Evolutionary conservation across 2,797 vertebrate species (phyloP), one percentile per base, ranked within the genome.

Genomic region (Fundulus diaphanus): DNA sequence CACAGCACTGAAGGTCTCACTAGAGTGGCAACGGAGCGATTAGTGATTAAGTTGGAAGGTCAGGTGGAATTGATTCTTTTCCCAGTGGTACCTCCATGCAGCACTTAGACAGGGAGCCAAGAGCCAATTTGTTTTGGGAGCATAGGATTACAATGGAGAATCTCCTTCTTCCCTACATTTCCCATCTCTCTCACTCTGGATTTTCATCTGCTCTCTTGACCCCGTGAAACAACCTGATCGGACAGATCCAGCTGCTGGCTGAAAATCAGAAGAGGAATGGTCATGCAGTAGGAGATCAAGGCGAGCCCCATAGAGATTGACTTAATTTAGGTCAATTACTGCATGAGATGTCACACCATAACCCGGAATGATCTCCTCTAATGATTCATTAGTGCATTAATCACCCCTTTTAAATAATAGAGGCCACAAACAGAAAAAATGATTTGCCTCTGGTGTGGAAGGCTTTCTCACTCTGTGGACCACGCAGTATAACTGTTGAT

Each of bases 41-140:
- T 82, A 88, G 87, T 92, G 92, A 95, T 95, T 94, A 94, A 94
- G 92, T 92, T 89, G 90, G 92, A 94, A 95, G 94, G 94, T 95
- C 94, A 94, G 91, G 88, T 91, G 90, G 93, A 95, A 95, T 94
- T 93, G 94, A 94, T 95, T 93, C 83, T 80, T 88, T 91, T 83
- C 90, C 88, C 85, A 40, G 75, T 6, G 83, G 89, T 79, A 80
- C 87, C 83, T 80, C 88, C 90, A 90, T 69, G 84, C 70, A 83
- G 87, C 86, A 86, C 88, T 92, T 77, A 85, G 83, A 78, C 71
- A 66, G 51, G 85, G 77, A 88, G 87, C 83, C 72, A 65, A 90
- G 82, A 81, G 80, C 83, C 84, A 87, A 92, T 94, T 92, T 93
- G 88, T 92, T 94, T 91, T 83, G 77, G 84, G 88, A 85, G 85